Evolutionary conservation across 2,888 invertebrate genomes (phyloP).

Genomic region (Sinotaia quadrata): DNA sequence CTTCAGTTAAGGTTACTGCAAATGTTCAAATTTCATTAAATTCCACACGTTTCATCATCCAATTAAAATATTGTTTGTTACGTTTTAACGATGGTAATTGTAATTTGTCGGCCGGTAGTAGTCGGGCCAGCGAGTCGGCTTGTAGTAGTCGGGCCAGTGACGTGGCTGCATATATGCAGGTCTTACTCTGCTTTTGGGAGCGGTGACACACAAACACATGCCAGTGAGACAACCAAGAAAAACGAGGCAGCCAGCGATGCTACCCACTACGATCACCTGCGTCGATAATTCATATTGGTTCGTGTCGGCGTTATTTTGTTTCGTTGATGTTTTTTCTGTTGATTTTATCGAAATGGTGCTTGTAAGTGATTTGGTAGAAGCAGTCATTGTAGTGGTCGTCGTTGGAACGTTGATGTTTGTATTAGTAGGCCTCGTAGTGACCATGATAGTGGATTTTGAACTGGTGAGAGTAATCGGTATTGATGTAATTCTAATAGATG

Average conservation of each 20-base stretch:
- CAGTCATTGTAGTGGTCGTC: background rate
- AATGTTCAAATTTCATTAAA: too few relatives aligned
- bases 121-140: background rate
- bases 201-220: conserved; percentile 2
- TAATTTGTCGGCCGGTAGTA: too few relatives aligned
- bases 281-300: background rate
- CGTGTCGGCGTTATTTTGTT: background rate
- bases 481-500: background rate
- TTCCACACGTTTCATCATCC: too few relatives aligned
- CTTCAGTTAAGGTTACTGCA: too few relatives aligned
- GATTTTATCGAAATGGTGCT: background rate
- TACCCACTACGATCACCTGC: background rate
- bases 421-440: background rate
- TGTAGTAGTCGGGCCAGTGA: conserved; percentile 6
- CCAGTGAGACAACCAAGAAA: background rate
- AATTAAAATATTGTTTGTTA: too few relatives aligned
- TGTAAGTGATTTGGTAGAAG: background rate
- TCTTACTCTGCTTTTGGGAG: background rate
- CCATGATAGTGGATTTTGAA: background rate
- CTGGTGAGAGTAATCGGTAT: background rate
- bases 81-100: too few relatives aligned
- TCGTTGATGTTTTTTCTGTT: background rate
- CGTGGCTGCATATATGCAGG: background rate
- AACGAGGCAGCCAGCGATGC: background rate
- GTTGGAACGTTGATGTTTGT: background rate